Evolutionary conservation across 1,140 invertebrate genomes (phyloP).

Genomic region (Sitobion miscanthi): DNA sequence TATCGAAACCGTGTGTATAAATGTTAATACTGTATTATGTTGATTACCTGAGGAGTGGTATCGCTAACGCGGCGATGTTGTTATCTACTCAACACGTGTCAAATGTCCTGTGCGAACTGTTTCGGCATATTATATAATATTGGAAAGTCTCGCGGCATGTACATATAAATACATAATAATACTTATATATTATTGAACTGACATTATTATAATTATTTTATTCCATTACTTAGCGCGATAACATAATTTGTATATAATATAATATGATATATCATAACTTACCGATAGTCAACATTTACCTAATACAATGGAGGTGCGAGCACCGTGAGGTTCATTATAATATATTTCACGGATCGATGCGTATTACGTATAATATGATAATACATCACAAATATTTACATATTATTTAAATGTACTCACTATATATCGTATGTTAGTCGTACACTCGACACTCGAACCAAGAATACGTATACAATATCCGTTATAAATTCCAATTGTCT

Average conservation of each 20-base stretch:
- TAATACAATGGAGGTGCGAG: neutral
- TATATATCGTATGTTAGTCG: neutral
- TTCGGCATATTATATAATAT: neutral
- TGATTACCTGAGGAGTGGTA: neutral
- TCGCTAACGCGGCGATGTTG: neutral
- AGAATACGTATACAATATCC: neutral
- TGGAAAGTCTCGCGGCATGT: neutral
- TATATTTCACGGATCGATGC: neutral
- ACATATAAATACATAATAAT: no score
- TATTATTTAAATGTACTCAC: neutral
- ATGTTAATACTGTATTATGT: neutral
- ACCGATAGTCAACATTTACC: neutral
- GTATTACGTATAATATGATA: neutral
- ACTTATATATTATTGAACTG: neutral
- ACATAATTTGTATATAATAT: neutral
- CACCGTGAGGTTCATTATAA: neutral
- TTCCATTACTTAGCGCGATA: neutral
- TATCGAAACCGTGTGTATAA: neutral
- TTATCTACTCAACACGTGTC: neutral
- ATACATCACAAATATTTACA: neutral
- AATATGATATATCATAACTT: neutral
- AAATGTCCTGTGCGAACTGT: neutral
- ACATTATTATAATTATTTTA: neutral
- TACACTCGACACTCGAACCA: neutral
- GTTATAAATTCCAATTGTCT: neutral